These are phyloP conservation scores for Tragelaphus imberbis DNA, from an alignment of 2,113 vertebrate species.

Conservation along the genomic window DNA sequence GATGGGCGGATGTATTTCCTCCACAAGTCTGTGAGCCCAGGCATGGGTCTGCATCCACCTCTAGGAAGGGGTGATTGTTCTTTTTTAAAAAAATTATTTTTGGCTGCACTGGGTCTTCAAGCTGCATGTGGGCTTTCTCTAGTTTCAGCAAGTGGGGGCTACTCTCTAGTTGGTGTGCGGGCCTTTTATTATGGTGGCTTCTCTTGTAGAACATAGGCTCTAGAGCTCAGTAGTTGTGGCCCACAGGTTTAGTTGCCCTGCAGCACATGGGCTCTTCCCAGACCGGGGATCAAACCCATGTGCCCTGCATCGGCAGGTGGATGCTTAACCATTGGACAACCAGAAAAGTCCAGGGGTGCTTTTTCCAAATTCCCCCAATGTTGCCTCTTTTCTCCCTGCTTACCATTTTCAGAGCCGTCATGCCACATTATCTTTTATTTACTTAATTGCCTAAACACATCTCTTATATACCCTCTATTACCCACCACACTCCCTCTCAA, in stretches of 20 bases:
- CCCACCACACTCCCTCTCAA: background rate
- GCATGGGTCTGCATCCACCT: background rate
- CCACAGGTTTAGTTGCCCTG: background rate
- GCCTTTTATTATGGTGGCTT: background rate
- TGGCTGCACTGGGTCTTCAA: background rate
- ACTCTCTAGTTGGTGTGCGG: background rate
- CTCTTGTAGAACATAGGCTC: background rate
- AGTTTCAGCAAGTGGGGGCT: background rate
- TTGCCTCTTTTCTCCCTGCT: background rate
- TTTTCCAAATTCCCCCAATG: background rate
- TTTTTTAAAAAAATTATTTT: background rate
- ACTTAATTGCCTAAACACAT: background rate
- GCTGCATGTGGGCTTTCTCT: background rate
- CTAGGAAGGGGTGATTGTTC: background rate
- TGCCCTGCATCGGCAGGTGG: background rate
- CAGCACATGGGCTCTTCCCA: background rate
- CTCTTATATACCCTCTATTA: background rate
- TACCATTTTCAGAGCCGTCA: background rate
- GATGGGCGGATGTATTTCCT: background rate
- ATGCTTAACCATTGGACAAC: background rate
- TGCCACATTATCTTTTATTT: background rate
- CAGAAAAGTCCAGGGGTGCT: background rate
- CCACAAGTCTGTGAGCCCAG: background rate
- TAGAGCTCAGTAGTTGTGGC: background rate
- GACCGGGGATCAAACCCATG: background rate